Base-by-base conservation (phyloP, 2,888 invertebrate genomes). In the Cephalotes varians region DNA sequence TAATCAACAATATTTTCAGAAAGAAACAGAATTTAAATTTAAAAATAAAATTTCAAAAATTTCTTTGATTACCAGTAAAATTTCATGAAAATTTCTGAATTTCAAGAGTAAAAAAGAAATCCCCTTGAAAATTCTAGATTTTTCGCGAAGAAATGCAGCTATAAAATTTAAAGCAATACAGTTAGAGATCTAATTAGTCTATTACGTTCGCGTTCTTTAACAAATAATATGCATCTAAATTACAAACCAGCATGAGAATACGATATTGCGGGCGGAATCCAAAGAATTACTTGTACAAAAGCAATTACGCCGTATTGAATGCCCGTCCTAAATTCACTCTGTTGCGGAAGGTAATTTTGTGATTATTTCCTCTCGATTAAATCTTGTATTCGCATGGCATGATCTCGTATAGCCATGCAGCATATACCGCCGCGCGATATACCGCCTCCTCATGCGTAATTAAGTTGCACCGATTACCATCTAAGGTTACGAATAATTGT, bases 401-500 rank as follows among this genome's bases (percentile, higher is more conserved):
- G 77, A 71, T 79, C 77, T 56, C 72, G 72, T 69, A 21, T 25
- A 69, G 54, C 44, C 64, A 56, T 49, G 6, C 31, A 54, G 31
- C 67, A 28, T 56, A 71, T 1, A 5, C 7, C 65, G 40, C 54
- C 28, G 44, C 44, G 77, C 77, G 56, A 79, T 79, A 71, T 56
- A 71, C 56, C 56, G 34, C 71, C 72, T 76, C 37, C 25, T 49
- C 51, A 40, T 44, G 72, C 72, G 77, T 79, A 79, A 79, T 79
- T 79, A 79, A 79, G 77, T 79, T 51, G 56, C 77, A 44, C 72
- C 77, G 77, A 79, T 79, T 79, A 79, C 34, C 18, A 79, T 79
- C 77, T 79, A 44, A 71, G 77, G 72, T 79, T 79, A 79, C 77
- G 72, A 77, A 77, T 77, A 77, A 77, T 77, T 77, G 77, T 77